phyloP scores from a whole-genome alignment of 2,888 invertebrate species.

The Tridacna crocea region DNA sequence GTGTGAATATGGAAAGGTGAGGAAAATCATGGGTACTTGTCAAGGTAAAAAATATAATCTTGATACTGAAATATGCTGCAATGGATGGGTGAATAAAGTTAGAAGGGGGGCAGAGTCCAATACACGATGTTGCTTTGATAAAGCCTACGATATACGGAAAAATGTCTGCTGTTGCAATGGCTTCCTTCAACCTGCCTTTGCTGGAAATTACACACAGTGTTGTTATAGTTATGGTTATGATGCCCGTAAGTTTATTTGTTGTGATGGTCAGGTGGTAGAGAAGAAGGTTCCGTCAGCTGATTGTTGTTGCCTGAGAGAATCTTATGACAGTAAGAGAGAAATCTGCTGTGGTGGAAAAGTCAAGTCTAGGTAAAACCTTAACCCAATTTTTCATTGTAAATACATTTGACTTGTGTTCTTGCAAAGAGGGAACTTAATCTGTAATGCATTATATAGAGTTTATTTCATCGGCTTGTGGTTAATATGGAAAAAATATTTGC shows the following conservation, averaged over 20 bases:
- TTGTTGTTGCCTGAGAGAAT: constrained; percentile 52
- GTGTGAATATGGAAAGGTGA: constrained; percentile 39
- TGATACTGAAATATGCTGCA: constrained; percentile 41
- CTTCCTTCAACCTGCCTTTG: constrained; percentile 39
- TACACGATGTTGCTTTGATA: constrained; percentile 43
- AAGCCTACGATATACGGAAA: constrained; percentile 42
- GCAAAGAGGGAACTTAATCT: too few species aligned
- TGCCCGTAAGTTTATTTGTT: constrained; percentile 39
- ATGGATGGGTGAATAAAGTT: constrained; percentile 42
- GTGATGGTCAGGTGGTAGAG: constrained; percentile 47
- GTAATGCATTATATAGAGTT: too few species aligned
- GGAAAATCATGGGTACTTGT: constrained; percentile 24
- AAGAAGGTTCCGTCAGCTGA: constrained; percentile 50
- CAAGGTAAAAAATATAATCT: constrained; percentile 23
- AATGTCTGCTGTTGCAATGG: constrained; percentile 53
- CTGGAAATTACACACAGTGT: constrained; percentile 51
- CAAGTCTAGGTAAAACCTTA: constrained; percentile 5
- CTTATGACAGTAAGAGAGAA: constrained; percentile 50
- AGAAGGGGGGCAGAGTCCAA: constrained; percentile 20
- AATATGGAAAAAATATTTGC: too few species aligned
- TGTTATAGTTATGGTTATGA: constrained; percentile 52
- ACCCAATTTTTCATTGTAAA: neutral
- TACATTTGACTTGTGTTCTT: too few species aligned
- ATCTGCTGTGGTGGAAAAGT: constrained; percentile 51
- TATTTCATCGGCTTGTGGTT: too few species aligned